Evolutionary conservation across 2,888 invertebrate species (phyloP), one percentile per base, ranked within the genome.

Genomic region (Craniophora ligustri): DNA sequence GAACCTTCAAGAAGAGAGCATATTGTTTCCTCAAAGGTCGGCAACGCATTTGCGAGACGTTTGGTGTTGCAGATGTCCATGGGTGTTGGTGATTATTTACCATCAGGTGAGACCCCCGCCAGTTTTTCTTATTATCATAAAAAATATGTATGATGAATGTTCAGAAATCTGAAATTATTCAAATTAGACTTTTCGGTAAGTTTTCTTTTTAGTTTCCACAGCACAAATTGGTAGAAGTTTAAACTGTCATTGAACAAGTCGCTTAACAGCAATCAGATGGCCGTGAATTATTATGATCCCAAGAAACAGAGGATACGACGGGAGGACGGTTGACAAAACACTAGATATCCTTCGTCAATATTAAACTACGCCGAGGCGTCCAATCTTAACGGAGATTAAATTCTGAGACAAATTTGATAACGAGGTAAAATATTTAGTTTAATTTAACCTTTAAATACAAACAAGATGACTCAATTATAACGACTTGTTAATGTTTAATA

Each of bases 211-310:
- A n/a, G n/a, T n/a, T n/a, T n/a, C n/a, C n/a, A n/a, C n/a, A n/a
- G n/a, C n/a, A n/a, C n/a, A n/a, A 28, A 26, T 45, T 40, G 40
- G 19, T 40, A 41, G 0, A 18, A 39, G 28, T n/a, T n/a, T 6
- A 7, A 40, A 15, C 2, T 14, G 5, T 16, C 5, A 41, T 46
- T 66, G 64, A 44, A 31, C n/a, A 67, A 51, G 54, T 13, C 10
- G 15, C 59, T 54, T 66, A n/a, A 69, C 23, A 54, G 19, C 36
- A 14, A 13, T 31, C 42, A 46, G 49, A 58, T 63, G 73, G 42
- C 66, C 70, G 35, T 71, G 66, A 75, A 68, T 73, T 64, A 73
- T 73, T 64, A 71, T 73, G 59, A 64, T 57, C 50, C 32, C 15
- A 11, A 41, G 48, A 46, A 36, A 59, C 39, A 6, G 32, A 51